These are phyloP conservation scores for Lutraria rhynchaena DNA, from an alignment of 1,140 invertebrate genomes.

Conservation along the genomic window DNA sequence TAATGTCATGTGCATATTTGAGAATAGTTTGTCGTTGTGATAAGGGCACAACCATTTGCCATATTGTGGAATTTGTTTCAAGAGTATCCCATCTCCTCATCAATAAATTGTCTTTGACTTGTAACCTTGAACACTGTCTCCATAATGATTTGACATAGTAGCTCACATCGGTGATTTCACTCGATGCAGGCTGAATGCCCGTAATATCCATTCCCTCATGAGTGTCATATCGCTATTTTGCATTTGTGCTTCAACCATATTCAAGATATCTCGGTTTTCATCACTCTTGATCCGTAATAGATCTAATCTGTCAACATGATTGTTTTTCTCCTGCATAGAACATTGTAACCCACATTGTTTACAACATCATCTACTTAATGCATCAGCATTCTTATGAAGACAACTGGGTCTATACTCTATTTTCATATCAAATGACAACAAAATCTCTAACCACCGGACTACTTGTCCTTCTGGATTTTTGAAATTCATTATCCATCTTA, in stretches of 20 bases:
- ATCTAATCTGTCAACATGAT: not conserved
- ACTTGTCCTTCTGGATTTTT: constrained; percentile 52
- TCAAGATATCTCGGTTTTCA: not conserved
- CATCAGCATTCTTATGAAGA: constrained; percentile 71
- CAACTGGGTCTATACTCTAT: constrained; percentile 64
- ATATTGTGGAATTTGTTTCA: not conserved
- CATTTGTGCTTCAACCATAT: not conserved
- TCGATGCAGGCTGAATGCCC: too few species aligned
- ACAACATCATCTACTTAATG: constrained; percentile 57
- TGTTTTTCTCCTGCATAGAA: too few species aligned
- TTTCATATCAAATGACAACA: constrained; percentile 66
- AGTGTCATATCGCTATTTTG: too few species aligned
- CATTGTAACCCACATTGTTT: not conserved
- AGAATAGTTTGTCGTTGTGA: not conserved
- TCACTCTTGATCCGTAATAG: not conserved
- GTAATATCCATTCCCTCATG: too few species aligned
- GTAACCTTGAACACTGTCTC: not conserved
- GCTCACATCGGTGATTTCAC: too few species aligned
- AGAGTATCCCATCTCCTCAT: not conserved
- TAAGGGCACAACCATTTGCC: constrained; percentile 31
- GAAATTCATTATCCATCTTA: constrained; percentile 29
- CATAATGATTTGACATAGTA: too few species aligned
- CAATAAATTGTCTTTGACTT: not conserved
- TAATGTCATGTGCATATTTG: not conserved
- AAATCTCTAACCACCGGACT: constrained; percentile 67